Conservation (phyloP, 2,113 vertebrate species). For the Empidonax alnorum region DNA sequence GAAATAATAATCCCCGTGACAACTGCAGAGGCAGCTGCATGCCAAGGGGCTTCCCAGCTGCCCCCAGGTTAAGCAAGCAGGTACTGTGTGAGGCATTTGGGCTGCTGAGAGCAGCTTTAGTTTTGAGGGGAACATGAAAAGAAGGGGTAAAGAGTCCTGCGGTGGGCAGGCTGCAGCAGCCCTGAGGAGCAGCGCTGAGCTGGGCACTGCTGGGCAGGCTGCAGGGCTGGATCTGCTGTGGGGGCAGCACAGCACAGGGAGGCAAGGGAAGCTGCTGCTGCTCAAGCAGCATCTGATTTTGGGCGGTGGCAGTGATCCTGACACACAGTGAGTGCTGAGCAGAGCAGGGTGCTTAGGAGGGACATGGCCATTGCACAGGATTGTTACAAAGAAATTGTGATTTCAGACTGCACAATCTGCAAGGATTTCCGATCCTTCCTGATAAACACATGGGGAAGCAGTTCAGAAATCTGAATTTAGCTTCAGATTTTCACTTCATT, state of each 20-base stretch:
- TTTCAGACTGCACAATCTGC: neutral
- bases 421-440: neutral
- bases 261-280: neutral
- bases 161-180: neutral
- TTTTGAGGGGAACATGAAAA: neutral
- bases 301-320: neutral
- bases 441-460: neutral
- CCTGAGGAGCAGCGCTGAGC: neutral
- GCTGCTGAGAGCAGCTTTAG: neutral
- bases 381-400: neutral
- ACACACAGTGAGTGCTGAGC: neutral
- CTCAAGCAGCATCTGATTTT: fast-evolving
- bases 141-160: neutral
- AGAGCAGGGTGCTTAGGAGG: neutral
- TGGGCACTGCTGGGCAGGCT: neutral
- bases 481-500: neutral
- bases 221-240: neutral
- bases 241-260: neutral
- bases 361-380: neutral
- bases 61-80: neutral
- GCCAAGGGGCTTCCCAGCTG: neutral
- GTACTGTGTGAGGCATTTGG: fast-evolving
- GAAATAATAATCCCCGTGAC: neutral
- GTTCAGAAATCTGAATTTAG: neutral
- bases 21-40: fast-evolving